Evolutionary conservation across 2,797 vertebrate species (phyloP).

Genomic region (Euthynnus affinis): DNA sequence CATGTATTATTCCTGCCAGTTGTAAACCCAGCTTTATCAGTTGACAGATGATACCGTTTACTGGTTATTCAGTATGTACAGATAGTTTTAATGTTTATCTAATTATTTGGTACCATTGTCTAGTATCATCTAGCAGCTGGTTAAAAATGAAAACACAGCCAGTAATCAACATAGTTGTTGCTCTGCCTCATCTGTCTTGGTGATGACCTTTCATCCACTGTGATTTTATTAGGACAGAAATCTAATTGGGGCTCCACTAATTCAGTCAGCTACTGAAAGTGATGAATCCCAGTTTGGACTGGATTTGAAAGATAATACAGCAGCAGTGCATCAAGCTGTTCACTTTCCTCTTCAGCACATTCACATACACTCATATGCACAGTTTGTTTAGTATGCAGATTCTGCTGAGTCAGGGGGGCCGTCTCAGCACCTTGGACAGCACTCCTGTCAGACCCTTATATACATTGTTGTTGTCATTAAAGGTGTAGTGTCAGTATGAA

Average conservation of each 20-base stretch:
- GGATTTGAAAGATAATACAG: constrained; percentile 2
- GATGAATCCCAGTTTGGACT: constrained; percentile 34
- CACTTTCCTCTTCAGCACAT: neutral
- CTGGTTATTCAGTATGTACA: neutral
- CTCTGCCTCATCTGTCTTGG: constrained; percentile 22
- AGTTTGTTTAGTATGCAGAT: neutral
- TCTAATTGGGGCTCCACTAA: constrained; percentile 52
- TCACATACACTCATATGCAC: neutral
- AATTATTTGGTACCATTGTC: constrained; percentile 10
- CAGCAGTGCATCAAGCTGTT: neutral
- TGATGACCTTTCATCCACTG: constrained; percentile 48
- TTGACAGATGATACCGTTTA: neutral
- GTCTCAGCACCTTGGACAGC: constrained; percentile 43
- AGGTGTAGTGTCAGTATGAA: neutral
- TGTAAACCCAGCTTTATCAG: neutral
- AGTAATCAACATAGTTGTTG: neutral
- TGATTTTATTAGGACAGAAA: constrained; percentile 62
- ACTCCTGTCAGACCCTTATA: constrained; percentile 1
- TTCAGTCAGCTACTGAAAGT: constrained; percentile 43
- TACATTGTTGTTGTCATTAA: neutral
- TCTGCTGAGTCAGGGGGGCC: constrained; percentile 11
- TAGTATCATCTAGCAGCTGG: constrained; percentile 71
- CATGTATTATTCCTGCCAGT: neutral
- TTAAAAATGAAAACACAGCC: neutral
- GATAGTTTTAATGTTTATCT: neutral